Evolutionary conservation across 2,888 invertebrate species (phyloP).

Genomic region (Hemaris fuciformis): DNA sequence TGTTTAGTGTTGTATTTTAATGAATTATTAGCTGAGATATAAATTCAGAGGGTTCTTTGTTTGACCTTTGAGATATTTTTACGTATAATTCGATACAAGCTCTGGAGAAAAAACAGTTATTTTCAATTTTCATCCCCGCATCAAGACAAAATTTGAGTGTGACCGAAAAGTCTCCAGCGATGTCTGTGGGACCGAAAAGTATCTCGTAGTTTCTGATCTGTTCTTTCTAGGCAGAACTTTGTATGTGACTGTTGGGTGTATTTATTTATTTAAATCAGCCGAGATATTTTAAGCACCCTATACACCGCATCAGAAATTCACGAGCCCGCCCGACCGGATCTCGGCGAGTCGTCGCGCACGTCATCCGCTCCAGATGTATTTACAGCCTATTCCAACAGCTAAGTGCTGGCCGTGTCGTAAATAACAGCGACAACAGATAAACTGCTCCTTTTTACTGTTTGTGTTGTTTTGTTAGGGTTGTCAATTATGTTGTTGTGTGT

Average conservation of each 20-base stretch:
- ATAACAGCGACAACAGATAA: constrained; percentile 11
- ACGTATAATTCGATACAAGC: too few species aligned
- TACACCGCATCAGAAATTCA: constrained; percentile 15
- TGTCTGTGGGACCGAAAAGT: too few species aligned
- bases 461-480: neutral
- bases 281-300: neutral
- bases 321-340: constrained; percentile 17
- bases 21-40: neutral
- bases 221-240: too few species aligned
- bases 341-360: constrained; percentile 10
- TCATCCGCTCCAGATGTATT: constrained; percentile 16
- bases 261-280: too few species aligned
- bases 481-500: neutral
- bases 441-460: neutral
- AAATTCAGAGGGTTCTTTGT: neutral
- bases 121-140: too few species aligned
- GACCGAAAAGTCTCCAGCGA: too few species aligned
- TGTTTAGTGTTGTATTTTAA: constrained; percentile 1
- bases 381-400: constrained; percentile 15
- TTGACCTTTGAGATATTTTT: neutral
- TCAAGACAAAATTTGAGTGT: too few species aligned
- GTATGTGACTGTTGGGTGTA: too few species aligned
- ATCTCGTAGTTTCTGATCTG: too few species aligned
- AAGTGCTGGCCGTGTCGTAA: constrained; percentile 4
- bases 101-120: too few species aligned